Evolutionary conservation across 1,140 invertebrate species (phyloP).

Genomic region (Phthorimaea operculella): DNA sequence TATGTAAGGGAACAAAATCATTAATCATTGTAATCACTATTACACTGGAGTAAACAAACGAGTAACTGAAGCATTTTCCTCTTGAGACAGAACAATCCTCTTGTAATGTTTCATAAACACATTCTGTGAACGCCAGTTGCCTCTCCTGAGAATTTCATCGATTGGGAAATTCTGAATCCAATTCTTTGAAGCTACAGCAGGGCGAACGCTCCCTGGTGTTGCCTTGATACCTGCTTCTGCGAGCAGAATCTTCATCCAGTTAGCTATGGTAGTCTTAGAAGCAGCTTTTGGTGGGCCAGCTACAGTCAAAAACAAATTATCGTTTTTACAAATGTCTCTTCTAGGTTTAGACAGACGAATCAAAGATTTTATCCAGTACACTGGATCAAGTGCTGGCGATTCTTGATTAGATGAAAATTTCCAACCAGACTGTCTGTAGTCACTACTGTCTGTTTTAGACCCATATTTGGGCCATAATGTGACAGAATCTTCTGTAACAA

Average conservation of each 20-base stretch:
- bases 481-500: not conserved
- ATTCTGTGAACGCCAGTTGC: conserved; percentile 7
- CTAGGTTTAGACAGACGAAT: not conserved
- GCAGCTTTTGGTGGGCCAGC: not conserved
- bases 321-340: not conserved
- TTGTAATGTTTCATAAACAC: not conserved
- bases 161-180: conserved; percentile 4
- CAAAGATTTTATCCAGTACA: not conserved
- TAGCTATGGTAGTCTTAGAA: not conserved
- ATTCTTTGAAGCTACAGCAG: conserved; percentile 6
- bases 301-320: conserved; percentile 3
- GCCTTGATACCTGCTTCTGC: conserved; percentile 2
- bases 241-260: conserved; percentile 1
- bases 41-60: conserved; percentile 3
- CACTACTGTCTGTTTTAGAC: not conserved
- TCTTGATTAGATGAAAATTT: not conserved
- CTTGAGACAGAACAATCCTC: not conserved
- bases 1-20: not conserved
- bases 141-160: conserved; percentile 3
- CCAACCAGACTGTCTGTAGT: not conserved
- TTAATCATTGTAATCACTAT: no score
- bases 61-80: not conserved
- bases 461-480: not conserved
- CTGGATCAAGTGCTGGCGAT: not conserved
- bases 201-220: conserved; percentile 1